These are phyloP conservation scores for Clivina fossor DNA, from an alignment of 2,888 invertebrate genomes.

Conservation along the genomic window DNA sequence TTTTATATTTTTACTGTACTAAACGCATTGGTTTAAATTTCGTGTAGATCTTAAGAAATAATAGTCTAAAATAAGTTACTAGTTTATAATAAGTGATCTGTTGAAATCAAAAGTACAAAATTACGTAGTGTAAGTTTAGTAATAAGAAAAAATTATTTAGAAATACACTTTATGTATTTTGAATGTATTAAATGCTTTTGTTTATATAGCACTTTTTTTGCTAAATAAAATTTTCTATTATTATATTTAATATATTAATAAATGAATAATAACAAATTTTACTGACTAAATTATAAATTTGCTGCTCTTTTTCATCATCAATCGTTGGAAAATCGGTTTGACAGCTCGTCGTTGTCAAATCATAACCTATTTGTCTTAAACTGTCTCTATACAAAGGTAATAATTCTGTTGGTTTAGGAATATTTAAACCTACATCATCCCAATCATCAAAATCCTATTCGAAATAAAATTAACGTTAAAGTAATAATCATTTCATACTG, in stretches of 20 bases:
- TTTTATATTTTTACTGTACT: no score
- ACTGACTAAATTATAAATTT: constrained; percentile 42
- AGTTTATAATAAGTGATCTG: no score
- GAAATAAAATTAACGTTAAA: constrained; percentile 12
- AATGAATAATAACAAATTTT: background rate
- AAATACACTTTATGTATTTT: constrained; percentile 1
- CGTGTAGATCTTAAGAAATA: no score
- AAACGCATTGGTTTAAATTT: no score
- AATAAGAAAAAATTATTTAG: background rate
- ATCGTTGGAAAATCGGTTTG: constrained; percentile 54
- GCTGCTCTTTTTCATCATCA: constrained; percentile 47
- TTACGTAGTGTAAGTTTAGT: background rate
- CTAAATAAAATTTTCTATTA: no score
- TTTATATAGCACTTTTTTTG: no score
- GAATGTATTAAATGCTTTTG: no score
- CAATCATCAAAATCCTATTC: constrained; percentile 83
- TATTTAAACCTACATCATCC: constrained; percentile 88
- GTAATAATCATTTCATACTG: background rate
- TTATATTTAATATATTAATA: no score
- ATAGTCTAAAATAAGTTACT: no score
- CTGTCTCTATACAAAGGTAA: constrained; percentile 67
- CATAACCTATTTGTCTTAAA: constrained; percentile 54
- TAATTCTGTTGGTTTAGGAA: constrained; percentile 76
- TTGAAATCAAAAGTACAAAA: no score
- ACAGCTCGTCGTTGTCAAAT: constrained; percentile 49